Evolutionary conservation across 2,113 vertebrate species (phyloP).

Genomic region (Speoplatyrhinus poulsoni): DNA sequence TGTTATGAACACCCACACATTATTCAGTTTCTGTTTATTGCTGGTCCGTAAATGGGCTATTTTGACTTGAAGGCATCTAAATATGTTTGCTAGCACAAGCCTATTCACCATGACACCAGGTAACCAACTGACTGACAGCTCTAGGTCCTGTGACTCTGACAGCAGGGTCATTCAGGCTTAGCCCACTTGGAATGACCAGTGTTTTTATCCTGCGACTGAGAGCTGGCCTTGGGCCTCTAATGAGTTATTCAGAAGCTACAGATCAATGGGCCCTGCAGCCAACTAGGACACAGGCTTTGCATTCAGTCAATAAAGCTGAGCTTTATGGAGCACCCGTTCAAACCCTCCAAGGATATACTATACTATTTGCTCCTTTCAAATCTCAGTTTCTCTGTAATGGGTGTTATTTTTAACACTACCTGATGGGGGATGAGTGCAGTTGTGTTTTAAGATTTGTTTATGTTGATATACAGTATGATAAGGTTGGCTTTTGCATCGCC

Average conservation of each 20-base stretch:
- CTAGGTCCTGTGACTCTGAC: background rate
- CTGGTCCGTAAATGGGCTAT: too few relatives aligned
- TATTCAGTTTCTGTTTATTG: too few relatives aligned
- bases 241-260: slow-evolving; percentile 40
- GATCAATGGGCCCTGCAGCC: slow-evolving; percentile 50
- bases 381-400: slow-evolving; percentile 33
- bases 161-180: slow-evolving; percentile 1
- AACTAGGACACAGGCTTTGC: slow-evolving; percentile 28
- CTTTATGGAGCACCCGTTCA: slow-evolving; percentile 37
- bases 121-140: background rate
- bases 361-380: slow-evolving; percentile 27
- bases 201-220: slow-evolving; percentile 14
- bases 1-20: too few relatives aligned
- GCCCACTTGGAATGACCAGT: background rate
- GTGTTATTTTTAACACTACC: slow-evolving; percentile 11
- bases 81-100: background rate
- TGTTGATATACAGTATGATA: slow-evolving; percentile 29
- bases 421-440: background rate
- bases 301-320: slow-evolving; percentile 49
- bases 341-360: slow-evolving; percentile 24
- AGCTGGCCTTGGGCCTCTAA: slow-evolving; percentile 19
- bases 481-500: background rate
- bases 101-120: background rate
- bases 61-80: background rate
- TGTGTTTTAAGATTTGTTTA: slow-evolving; percentile 9